Base-by-base conservation (phyloP, 2,113 vertebrate species). In the Cyanoliseus patagonus region DNA sequence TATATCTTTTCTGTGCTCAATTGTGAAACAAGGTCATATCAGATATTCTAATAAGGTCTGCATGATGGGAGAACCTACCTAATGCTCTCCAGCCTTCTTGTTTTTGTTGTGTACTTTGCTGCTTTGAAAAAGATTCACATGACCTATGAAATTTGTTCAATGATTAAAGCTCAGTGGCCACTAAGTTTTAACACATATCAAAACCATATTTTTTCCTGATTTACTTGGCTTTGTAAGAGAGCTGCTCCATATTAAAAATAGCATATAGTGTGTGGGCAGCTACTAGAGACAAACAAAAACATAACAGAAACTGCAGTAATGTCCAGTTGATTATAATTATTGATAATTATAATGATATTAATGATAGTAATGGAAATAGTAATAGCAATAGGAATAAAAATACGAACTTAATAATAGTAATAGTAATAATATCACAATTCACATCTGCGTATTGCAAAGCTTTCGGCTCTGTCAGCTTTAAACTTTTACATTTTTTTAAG, bases 81-180 rank as follows among this genome's bases (percentile, higher is more conserved):
- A 52, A 73, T 4, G 44, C 15, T n/a, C 33, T 44, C 67, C 67
- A 44, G 42, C 18, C 42, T 62, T 62, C 25, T 25, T 35, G 16
- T 12, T 28, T 27, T 25, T 53, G 62, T 49, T 4, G 3, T 17
- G 55, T 7, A 33, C 17, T 61, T 55, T 37, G 15, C 11, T 28
- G 35, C 41, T 55, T 55, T 74, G 61, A 25, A 46, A 67, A 47
- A n/a, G 51, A 7, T 20, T 25, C 33, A 10, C 52, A 47, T 62
- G 11, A 35, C 10, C 46, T 22, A 15, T 10, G 62, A 23, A 13
- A 55, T 33, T 4, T 35, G 5, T 28, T 76, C 51, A n/a, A 2
- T 1, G 37, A n/a, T 18, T 27, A 52, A 39, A 0, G 2, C 23
- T 33, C 44, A 25, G 49, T 13, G 22, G 17, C 16, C 20, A 14